Base-by-base conservation (phyloP, 2,113 vertebrate genomes). In the Pterocles orientalis region DNA sequence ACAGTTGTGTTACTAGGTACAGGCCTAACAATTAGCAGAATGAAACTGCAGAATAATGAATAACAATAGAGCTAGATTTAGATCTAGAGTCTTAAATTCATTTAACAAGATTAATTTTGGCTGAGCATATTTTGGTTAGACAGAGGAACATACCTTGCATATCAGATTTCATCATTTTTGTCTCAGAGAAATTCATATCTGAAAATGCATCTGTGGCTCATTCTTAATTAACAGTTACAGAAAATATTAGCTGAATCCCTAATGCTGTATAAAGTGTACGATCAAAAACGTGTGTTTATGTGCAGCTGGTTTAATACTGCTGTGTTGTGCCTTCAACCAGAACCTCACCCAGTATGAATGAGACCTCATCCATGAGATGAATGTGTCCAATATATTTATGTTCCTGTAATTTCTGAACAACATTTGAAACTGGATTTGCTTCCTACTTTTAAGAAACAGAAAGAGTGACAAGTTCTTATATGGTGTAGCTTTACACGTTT, bases 171-270 rank as follows among this genome's bases (percentile, higher is more conserved):
- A 80, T 31, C 36, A 73, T 61, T 93, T 36, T 18, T 73, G 10
- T 88, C 13, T 80, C 84, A 86, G 66, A 90, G 62, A 85, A 88
- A 80, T 76, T 93, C 4, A 5, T 85, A 68, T 81, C 72, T 83
- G 69, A 77, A 82, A 93, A 60, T 18, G 34, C 48, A 81, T 81
- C 76, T 68, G 51, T 60, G 39, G 24, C 57, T 93, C 31, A 48
- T 64, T 92, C 60, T 88, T 84, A 93, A 93, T 83, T 93, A 96
- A 60, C 47, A 57, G 23, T 53, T 86, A 64, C 31, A 93, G 69
- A 51, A 82, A 77, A 91, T 36, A 31, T 47, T 82, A 83, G 28
- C 56, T 75, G 86, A 95, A 94, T 94, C 34, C 25, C n/a, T 83
- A 78, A 83, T 64, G 43, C 29, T 73, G 41, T 66, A 39, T 62